Evolutionary conservation across 2,888 invertebrate species (phyloP).

Genomic region (Tenthredo distinguenda): DNA sequence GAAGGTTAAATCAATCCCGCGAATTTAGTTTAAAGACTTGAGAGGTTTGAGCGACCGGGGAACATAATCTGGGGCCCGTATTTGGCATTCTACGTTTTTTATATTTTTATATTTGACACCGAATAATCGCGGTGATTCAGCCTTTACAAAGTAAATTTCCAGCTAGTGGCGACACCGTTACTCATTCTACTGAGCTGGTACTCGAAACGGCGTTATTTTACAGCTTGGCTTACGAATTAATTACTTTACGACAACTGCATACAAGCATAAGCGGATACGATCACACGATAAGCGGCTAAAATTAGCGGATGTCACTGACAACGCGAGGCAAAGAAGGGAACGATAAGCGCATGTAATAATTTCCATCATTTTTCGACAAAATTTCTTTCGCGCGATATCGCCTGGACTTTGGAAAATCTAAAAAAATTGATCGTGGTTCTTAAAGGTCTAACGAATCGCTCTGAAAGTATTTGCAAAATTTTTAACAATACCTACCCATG

Average conservation of each 20-base stretch:
- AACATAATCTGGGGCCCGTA: neutral
- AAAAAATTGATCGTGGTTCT: neutral
- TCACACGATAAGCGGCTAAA: conserved; percentile 19
- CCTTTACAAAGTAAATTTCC: neutral
- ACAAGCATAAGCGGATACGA: neutral
- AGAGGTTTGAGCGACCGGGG: neutral
- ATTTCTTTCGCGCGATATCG: neutral
- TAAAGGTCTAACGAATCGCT: too few relatives aligned
- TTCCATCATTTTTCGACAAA: neutral
- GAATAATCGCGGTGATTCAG: neutral
- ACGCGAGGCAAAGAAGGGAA: neutral
- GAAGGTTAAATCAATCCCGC: neutral
- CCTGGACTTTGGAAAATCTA: neutral
- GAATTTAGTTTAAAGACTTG: neutral
- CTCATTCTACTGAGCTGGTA: conserved; percentile 7
- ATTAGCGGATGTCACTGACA: neutral
- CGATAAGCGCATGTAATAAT: conserved; percentile 3
- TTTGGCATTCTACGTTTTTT: neutral
- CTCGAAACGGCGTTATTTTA: conserved; percentile 21
- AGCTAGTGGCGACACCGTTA: neutral
- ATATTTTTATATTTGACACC: neutral
- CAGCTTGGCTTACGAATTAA: neutral
- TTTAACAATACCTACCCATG: too few relatives aligned
- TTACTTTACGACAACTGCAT: conserved; percentile 1
- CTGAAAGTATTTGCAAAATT: too few relatives aligned